Base-by-base conservation (phyloP, 2,113 vertebrate species). In the Pachycephala philippinensis region DNA sequence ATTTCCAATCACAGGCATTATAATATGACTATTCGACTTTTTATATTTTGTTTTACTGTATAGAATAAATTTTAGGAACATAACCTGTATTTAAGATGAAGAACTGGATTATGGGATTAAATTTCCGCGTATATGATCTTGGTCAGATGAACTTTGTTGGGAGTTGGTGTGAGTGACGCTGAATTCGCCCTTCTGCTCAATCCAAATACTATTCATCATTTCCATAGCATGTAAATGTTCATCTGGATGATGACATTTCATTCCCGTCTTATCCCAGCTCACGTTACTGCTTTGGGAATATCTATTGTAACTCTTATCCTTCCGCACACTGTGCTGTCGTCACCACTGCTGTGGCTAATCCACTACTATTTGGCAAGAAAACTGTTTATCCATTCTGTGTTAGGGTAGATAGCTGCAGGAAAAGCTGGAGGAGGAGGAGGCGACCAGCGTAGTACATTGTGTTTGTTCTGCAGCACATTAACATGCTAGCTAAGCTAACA, bases 221-320 rank as follows among this genome's bases (percentile, higher is more conserved):
- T 97, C 96, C 92, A 77, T 47, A 84, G 78, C 26, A 52, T 76
- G 35, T 52, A 49, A 93, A 60, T 21, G 53, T 93, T 84, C 78
- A 5, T 90, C 53, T 64, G 72, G 71, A 83, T 84, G 80, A 40
- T 68, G 77, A 92, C 70, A 50, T 89, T 91, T 89, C 66, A 93
- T 82, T 92, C 84, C 90, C 0, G 45, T 75, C 87, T 92, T 93
- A 91, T 86, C 90, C 86, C 84, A 4, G 93, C 92, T 97, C 95
- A 45, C 3, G 16, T 96, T 97, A 90, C 95, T 83, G 66, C 76
- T 90, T 60, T 92, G 93, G 95, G 75, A 89, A 50, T 93, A 93
- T 91, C 88, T 91, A 80, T 94, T 97, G 94, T 97, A 96, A 93
- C 84, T 90, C 84, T 93, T 94, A 94, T 39, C 90, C 94, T 93